Evolutionary conservation across 2,797 vertebrate genomes (phyloP), one percentile per base, ranked within the genome.

Genomic region (Meda fulgida): DNA sequence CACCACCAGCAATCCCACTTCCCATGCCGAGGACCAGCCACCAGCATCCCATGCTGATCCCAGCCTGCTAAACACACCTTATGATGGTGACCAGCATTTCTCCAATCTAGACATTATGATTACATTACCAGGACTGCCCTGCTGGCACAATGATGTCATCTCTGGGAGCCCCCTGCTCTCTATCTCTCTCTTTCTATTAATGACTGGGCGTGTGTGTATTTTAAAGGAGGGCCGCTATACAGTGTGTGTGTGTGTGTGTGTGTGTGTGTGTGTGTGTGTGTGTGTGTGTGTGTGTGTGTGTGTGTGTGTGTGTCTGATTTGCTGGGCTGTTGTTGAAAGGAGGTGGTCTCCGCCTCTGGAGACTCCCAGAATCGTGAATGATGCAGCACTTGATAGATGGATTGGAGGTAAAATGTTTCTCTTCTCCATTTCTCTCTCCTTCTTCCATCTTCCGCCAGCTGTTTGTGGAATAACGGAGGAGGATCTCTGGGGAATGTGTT

Each of bases 371-470:
- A 60, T 10, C 4, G 29, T 26, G 36, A 72, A 78, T 26, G 91
- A 93, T 93, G 91, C 90, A 91, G 89, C 83, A 82, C 77, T 87
- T 81, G 80, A 80, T 88, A 88, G 87, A 92, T 43, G 90, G 89
- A 91, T 91, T 94, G 92, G 93, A 95, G 95, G 95, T 96, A 94
- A 93, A 92, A 84, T 90, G 84, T 78, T 38, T 36, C 18, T n/a
- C 8, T 46, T 66, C 89, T 91, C 83, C 89, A 40, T 88, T 84
- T 83, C 86, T 87, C 40, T 70, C 34, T 73, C 58, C 53, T 23
- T 75, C 73, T 46, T 80, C 63, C 40, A 55, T 80, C 46, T 63
- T 77, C 7, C 53, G 9, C 40, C 46, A 7, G 58, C 51, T 5
- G 26, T 34, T 48, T 48, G 26, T n/a, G 40, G 55, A 63, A 13